Base-by-base conservation (phyloP, 2,113 vertebrate genomes). In the Oceanodroma tethys region DNA sequence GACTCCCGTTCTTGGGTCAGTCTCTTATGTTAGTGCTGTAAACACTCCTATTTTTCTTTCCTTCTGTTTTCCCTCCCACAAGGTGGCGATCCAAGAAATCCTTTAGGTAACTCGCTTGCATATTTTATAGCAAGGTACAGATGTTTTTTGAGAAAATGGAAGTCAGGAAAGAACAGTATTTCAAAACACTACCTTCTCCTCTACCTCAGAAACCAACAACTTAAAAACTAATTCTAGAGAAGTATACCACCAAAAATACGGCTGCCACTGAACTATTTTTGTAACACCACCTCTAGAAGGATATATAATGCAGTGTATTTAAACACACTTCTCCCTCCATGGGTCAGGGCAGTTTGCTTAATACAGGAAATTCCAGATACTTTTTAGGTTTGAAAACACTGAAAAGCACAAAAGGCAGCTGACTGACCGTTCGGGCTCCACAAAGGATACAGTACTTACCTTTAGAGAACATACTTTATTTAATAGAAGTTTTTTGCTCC, bases 401-500 rank as follows among this genome's bases (percentile, higher is more conserved):
- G 55, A 59, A 34, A 88, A 91, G n/a, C 45, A 95, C 75, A 86
- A 81, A 89, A 96, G 76, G 75, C 89, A 76, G 34, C 27, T 50
- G 78, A 81, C 76, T 76, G 91, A 72, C 25, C 86, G 75, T 68
- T 29, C 4, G 25, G 59, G 86, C 63, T 98, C 85, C 89, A 96
- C 90, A 98, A 94, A 98, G 78, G 81, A 96, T 90, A 94, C 92
- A 89, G 76, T 73, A 93, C 82, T 92, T 97, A 97, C 84, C 95
- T 98, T 96, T 75, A 95, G 62, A 97, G 97, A 99, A 96, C 97
- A 98, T 98, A 99, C 98, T 98, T 98, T 99, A 98, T 99, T 99
- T 98, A 98, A 99, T 99, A 99, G 98, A 99, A 99, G 98, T 98
- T 98, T 98, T 98, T 96, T 97, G 81, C 95, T 96, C 96, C 97